Conservation (phyloP, 2,888 invertebrate species). For the Andrena bicolor region DNA sequence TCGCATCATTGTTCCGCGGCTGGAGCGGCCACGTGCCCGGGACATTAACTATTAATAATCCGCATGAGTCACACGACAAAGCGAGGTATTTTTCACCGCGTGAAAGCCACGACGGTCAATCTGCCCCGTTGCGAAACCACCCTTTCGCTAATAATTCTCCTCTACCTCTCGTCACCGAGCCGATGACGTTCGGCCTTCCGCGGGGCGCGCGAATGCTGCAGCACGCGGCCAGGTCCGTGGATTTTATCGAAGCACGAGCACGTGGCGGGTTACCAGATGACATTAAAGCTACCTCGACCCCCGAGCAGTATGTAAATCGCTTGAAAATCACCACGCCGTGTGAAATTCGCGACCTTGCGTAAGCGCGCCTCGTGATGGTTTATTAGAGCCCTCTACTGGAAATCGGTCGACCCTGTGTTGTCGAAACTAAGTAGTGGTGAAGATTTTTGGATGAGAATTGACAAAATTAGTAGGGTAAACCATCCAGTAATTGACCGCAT, state of each 20-base stretch:
- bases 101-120: slow-evolving; percentile 17
- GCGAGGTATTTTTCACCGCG: slow-evolving; percentile 13
- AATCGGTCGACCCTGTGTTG: not conserved
- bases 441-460: too few relatives aligned
- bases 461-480: too few relatives aligned
- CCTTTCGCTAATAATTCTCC: slow-evolving; percentile 30
- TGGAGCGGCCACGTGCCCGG: slow-evolving; percentile 63
- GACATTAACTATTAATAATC: slow-evolving; percentile 61
- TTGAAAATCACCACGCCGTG: slow-evolving; percentile 3
- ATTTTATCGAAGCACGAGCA: slow-evolving; percentile 18
- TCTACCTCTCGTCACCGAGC: not conserved
- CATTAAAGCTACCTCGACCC: not conserved
- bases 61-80: slow-evolving; percentile 38
- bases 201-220: not conserved
- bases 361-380: not conserved
- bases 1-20: slow-evolving; percentile 63
- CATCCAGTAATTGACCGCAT: too few relatives aligned
- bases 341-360: slow-evolving; percentile 25
- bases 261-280: not conserved
- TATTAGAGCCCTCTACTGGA: not conserved
- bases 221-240: not conserved
- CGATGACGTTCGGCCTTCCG: not conserved
- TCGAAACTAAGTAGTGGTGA: too few relatives aligned
- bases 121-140: slow-evolving; percentile 19
- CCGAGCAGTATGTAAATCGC: not conserved